Evolutionary conservation across 2,888 invertebrate species (phyloP), one percentile per base, ranked within the genome.

Genomic region (Torymus texanus): DNA sequence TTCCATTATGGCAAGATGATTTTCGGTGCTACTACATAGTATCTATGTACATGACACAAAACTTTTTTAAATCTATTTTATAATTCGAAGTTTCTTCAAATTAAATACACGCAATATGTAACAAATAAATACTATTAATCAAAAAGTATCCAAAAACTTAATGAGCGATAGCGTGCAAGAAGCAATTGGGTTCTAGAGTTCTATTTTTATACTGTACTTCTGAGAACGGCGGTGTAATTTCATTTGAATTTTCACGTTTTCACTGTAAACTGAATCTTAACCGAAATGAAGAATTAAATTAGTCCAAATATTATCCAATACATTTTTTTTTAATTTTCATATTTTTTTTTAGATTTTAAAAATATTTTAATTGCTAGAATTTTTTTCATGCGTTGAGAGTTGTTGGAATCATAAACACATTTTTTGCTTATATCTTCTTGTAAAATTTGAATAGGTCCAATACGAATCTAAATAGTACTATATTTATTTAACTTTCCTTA

Each of bases 141-240:
- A 58, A 68, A 70, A 74, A 75, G 68, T 68, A 80, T 76, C 73
- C 73, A 76, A 73, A 76, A 62, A 61, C 63, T 51, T 67, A 41
- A 74, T 68, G n/a, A 79, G 21, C 76, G 68, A 80, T 68, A 80
- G 73, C 58, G 29, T 58, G 21, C 53, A 56, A 56, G 55, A 66
- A 53, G 63, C 21, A 67, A 71, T 53, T 71, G 71, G 61, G 61
- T 79, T 72, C 75, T 29, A 53, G 16, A 21, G 53, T 21, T 41
- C 41, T 41, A 41, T 41, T 41, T 41, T 41, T 41, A 41, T 41
- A 41, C 41, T 13, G 11, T 16, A 16, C 13, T 53, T 66, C 66
- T 29, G 8, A n/a, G 12, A 63, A 41, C 21, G 13, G 13, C 41
- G 41, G n/a, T n/a, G 29, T 41, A 63, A 63, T 63, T 16, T n/a